A percentile compares a stretch with the other conserved stretches of the same genome.
Conservation (phyloP, 2,797 vertebrate species). For the Mycteria americana region DNA sequence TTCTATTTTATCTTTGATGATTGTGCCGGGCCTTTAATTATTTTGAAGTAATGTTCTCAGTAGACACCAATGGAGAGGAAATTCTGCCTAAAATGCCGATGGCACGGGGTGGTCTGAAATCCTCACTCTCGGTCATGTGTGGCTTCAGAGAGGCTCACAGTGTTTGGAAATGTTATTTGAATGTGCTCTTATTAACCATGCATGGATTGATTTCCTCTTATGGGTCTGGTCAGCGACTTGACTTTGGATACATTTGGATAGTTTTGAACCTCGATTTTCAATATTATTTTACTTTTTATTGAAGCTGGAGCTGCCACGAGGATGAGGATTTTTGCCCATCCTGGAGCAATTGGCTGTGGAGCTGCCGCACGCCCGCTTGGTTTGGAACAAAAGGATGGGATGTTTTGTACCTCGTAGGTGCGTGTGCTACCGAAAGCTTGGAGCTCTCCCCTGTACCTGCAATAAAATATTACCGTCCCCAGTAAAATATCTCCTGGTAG, state of each 20-base stretch:
- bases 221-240: constrained; percentile 25
- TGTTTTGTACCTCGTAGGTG: background rate
- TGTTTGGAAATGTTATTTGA: constrained; percentile 25
- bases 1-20: constrained; percentile 4
- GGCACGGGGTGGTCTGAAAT: background rate
- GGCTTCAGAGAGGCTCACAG: constrained; percentile 9
- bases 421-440: background rate
- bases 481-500: background rate
- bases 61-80: background rate
- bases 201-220: constrained; percentile 13
- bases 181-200: constrained; percentile 43
- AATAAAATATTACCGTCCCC: background rate
- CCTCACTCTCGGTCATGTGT: background rate
- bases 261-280: constrained; percentile 5
- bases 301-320: constrained; percentile 8
- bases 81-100: background rate
- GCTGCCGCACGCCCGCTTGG: background rate
- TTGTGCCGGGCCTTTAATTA: constrained; percentile 27
- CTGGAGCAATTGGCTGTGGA: constrained; percentile 15
- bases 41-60: constrained; percentile 10
- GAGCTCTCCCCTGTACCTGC: background rate
- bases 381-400: background rate
- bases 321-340: constrained; percentile 31
- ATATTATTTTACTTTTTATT: background rate
- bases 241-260: background rate